Evolutionary conservation across 1,140 invertebrate genomes (phyloP).

Genomic region (Sycophila sp.): DNA sequence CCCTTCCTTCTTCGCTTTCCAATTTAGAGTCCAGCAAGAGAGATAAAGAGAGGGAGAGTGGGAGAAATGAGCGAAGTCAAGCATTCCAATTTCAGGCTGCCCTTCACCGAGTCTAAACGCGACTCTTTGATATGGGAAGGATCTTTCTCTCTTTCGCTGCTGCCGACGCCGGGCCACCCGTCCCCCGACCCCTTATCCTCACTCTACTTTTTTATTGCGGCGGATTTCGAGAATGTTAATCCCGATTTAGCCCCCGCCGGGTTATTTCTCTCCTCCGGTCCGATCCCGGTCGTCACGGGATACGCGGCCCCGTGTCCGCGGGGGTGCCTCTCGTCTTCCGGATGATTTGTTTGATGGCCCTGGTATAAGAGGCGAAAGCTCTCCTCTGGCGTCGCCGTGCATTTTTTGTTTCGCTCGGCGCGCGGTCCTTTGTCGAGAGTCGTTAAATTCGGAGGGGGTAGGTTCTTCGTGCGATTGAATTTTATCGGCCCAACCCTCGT

Average conservation of each 20-base stretch:
- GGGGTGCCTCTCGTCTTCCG: slow-evolving; percentile 8
- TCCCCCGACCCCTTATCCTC: not conserved
- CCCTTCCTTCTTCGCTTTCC: slow-evolving; percentile 31
- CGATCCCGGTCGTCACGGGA: not conserved
- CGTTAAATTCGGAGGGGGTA: slow-evolving; percentile 1
- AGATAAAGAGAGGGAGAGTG: not conserved
- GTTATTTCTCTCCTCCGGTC: not conserved
- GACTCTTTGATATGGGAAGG: slow-evolving; percentile 27
- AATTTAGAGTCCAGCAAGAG: slow-evolving; percentile 24
- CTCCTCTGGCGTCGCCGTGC: too few species aligned
- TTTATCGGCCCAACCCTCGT: too few species aligned
- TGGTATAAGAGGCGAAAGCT: not conserved
- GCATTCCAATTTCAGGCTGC: slow-evolving; percentile 36
- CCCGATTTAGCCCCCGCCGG: slow-evolving; percentile 18
- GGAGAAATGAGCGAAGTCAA: slow-evolving; percentile 21
- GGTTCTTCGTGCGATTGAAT: slow-evolving; percentile 1
- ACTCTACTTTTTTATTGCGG: slow-evolving; percentile 24
- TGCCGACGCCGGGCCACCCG: too few species aligned
- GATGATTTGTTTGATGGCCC: slow-evolving; percentile 24
- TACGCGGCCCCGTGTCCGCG: not conserved
- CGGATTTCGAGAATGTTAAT: slow-evolving; percentile 38
- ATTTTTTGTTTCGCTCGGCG: not conserved
- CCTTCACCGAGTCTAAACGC: slow-evolving; percentile 19
- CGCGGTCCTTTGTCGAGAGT: not conserved
- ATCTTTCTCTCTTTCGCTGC: too few species aligned